Conservation (phyloP, 64 coral and sea anemone genomes). For the Pachyseris speciosa region DNA sequence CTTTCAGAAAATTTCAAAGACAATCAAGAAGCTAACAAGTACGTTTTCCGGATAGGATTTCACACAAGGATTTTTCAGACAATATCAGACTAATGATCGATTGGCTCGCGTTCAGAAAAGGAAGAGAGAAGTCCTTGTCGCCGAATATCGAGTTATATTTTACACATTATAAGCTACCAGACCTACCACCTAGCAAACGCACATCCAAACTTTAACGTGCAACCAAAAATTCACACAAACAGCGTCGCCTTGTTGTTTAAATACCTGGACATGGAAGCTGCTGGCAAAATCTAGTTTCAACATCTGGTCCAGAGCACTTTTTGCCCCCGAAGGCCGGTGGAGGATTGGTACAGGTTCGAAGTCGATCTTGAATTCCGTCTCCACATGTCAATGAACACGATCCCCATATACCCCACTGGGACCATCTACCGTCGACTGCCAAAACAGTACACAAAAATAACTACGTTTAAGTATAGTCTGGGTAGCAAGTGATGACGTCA, state of each 20-base stretch:
- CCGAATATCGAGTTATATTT: too few relatives aligned
- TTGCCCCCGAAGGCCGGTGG: not conserved
- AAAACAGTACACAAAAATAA: not conserved
- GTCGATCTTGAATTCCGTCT: not conserved
- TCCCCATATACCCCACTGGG: not conserved
- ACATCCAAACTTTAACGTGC: too few relatives aligned
- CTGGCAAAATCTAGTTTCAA: not conserved
- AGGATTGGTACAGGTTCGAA: not conserved
- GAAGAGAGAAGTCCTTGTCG: not conserved
- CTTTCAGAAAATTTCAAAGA: too few relatives aligned
- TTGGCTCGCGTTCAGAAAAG: not conserved
- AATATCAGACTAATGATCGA: not conserved
- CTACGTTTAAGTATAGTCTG: not conserved
- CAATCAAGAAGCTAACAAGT: too few relatives aligned
- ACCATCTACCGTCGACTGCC: not conserved
- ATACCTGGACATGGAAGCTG: constrained; percentile 4
- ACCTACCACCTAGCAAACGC: too few relatives aligned
- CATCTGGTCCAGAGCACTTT: not conserved
- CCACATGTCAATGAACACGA: not conserved
- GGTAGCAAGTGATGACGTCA: too few relatives aligned
- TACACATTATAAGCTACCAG: too few relatives aligned
- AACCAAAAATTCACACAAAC: too few relatives aligned
- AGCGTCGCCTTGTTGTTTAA: not conserved
- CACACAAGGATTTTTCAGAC: too few relatives aligned
- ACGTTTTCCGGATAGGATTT: too few relatives aligned